Base-by-base conservation (phyloP, 2,113 vertebrate genomes). In the Rana temporaria region DNA sequence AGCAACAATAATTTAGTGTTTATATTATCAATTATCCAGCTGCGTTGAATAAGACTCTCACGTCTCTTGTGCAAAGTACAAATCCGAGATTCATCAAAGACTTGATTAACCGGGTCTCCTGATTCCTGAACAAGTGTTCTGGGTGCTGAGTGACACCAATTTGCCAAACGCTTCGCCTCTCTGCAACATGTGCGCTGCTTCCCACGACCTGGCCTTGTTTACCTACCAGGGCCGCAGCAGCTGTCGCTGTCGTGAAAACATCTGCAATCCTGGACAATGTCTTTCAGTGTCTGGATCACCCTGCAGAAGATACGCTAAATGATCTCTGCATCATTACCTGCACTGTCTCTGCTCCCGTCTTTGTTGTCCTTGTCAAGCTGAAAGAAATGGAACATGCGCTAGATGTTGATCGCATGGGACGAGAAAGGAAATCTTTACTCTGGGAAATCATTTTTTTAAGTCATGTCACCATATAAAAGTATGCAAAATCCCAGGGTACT, bases 91-190 rank as follows among this genome's bases (percentile, higher is more conserved):
- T 74, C 55, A 74, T 74, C 71, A 74, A 74, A 74, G 71, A 9
- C 24, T 34, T 60, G 71, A 74, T 74, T 74, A 74, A 59, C 26
- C 59, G 7, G 53, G 18, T 57, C 26, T 56, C 34, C 71, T 12
- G 34, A 24, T 19, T 74, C 19, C 55, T n/a, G 55, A 8, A 74
- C 71, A 74, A 74, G 71, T 74, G 71, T 60, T 26, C 71, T 6
- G 71, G 71, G 71, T 74, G 71, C 55, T 74, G 71, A 74, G 71
- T 74, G 71, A 74, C 71, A 74, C 71, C 71, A 60, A 74, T 74
- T 60, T 59, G 71, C 55, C 56, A 74, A 74, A 59, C 71, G 30
- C 38, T 74, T 56, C 18, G 57, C 16, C 34, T 74, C 59, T 26
- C 59, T 74, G 11, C 57, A 73, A 57, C 53, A 73, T 73, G 57